These are phyloP conservation scores for Rutilus rutilus DNA, from an alignment of 2,113 vertebrate genomes.

Conservation along the genomic window DNA sequence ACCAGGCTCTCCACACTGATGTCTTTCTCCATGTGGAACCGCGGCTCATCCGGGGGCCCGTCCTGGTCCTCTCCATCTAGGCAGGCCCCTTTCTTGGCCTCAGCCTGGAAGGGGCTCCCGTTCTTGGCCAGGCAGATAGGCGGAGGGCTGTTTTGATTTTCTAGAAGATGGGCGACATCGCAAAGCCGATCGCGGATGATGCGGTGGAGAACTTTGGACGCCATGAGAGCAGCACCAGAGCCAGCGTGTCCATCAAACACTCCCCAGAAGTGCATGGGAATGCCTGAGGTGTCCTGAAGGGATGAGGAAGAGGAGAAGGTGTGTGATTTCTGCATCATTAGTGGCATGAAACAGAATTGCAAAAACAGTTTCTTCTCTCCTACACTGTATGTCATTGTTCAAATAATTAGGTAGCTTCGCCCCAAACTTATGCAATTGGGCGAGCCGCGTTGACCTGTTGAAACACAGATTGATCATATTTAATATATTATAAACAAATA, in stretches of 20 bases:
- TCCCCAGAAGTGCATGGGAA: constrained; percentile 92
- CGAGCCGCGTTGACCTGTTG: no score
- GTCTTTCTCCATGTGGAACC: constrained; percentile 91
- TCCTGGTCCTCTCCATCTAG: constrained; percentile 71
- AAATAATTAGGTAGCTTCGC: not conserved
- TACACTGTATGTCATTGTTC: not conserved
- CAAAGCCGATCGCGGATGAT: constrained; percentile 89
- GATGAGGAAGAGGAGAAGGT: not conserved
- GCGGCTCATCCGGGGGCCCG: constrained; percentile 67
- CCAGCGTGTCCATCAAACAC: constrained; percentile 95
- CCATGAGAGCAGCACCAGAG: constrained; percentile 89
- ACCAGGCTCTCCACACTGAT: constrained; percentile 90
- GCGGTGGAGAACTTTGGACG: constrained; percentile 86
- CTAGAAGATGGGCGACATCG: constrained; percentile 88
- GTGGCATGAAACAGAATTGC: not conserved
- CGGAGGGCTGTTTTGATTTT: constrained; percentile 77
- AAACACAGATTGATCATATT: no score
- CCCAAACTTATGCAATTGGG: not conserved
- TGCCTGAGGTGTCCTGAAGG: constrained; percentile 77
- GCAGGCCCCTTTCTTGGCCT: constrained; percentile 69
- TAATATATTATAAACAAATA: no score
- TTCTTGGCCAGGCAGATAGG: constrained; percentile 82
- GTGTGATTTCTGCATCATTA: not conserved
- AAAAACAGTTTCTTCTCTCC: not conserved
- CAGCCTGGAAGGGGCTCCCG: constrained; percentile 56